These are phyloP conservation scores for Napeogenes inachia DNA, from an alignment of 2,888 invertebrate species.

Conservation along the genomic window DNA sequence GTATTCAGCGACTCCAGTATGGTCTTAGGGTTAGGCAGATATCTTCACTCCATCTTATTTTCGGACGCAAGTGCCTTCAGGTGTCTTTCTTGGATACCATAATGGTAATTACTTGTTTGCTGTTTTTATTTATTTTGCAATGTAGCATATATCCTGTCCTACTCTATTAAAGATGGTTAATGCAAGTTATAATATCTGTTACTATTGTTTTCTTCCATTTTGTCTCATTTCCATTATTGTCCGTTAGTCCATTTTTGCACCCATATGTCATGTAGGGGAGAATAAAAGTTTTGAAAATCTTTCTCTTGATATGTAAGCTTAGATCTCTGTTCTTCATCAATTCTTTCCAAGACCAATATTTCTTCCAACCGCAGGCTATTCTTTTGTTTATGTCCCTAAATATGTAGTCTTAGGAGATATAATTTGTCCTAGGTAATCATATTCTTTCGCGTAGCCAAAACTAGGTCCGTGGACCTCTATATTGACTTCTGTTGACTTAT, in stretches of 20 bases:
- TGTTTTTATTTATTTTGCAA: too few species aligned
- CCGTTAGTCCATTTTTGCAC: neutral
- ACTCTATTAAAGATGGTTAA: too few species aligned
- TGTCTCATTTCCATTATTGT: too few species aligned
- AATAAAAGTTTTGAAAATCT: conserved; percentile 13
- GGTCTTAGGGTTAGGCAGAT: too few species aligned
- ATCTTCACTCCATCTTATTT: too few species aligned
- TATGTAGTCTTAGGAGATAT: conserved; percentile 15
- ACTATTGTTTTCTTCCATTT: too few species aligned
- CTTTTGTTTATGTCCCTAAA: conserved; percentile 23
- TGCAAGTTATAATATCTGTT: too few species aligned
- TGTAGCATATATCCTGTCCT: too few species aligned
- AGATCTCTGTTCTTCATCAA: conserved; percentile 16
- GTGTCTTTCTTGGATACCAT: too few species aligned
- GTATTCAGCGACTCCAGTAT: too few species aligned
- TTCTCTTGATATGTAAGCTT: conserved; percentile 13
- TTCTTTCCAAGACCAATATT: neutral
- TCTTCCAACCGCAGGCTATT: conserved; percentile 17
- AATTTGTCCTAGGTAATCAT: conserved; percentile 16
- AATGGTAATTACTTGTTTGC: too few species aligned
- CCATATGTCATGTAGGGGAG: conserved; percentile 16
- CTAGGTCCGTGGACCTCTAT: neutral
- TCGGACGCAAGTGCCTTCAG: too few species aligned
- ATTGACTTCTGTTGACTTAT: neutral
- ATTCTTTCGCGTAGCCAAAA: conserved; percentile 8